phyloP scores from a whole-genome alignment of 2,113 vertebrate genomes.

The Paradoxurus hermaphroditus region DNA sequence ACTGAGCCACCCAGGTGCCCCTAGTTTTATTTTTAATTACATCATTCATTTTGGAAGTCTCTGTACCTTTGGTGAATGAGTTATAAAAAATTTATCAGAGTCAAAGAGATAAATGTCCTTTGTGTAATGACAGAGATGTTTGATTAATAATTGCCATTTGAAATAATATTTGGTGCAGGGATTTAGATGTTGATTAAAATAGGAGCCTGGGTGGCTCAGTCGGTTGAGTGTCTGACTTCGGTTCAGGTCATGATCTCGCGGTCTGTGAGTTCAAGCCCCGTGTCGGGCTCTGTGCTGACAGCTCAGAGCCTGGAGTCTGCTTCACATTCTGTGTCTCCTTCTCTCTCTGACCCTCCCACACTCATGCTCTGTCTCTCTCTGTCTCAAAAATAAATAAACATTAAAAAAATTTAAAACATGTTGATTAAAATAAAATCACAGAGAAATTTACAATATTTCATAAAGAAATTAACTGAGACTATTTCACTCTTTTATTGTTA shows the following conservation, averaged over 20 bases:
- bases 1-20: no score
- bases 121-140: background rate
- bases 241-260: no score
- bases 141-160: constrained; percentile 11
- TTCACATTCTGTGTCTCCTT: no score
- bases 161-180: background rate
- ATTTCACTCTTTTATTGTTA: background rate
- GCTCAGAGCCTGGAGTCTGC: no score
- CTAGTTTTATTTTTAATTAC: background rate
- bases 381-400: no score
- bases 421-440: constrained; percentile 23
- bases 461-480: background rate
- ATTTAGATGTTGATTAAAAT: background rate
- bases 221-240: no score
- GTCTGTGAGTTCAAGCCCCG: no score
- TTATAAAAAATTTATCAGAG: background rate
- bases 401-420: no score
- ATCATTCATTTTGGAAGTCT: background rate
- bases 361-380: no score
- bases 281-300: no score
- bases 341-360: no score
- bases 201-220: no score
- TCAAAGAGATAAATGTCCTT: background rate
- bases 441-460: background rate
- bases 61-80: background rate